These are phyloP conservation scores for Centropristis striata DNA, from an alignment of 2,113 vertebrate species.

Conservation along the genomic window DNA sequence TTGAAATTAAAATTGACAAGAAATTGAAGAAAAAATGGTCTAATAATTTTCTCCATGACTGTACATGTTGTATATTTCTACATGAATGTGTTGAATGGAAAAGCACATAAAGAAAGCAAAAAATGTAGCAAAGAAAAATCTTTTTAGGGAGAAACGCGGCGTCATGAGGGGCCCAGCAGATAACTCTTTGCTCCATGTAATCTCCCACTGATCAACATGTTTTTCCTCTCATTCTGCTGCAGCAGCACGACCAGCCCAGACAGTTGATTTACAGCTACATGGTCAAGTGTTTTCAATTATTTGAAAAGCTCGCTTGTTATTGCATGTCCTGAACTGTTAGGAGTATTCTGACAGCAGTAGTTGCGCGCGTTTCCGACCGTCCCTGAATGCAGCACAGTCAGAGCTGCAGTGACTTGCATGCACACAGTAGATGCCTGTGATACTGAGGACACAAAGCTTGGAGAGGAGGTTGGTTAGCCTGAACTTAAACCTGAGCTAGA, in stretches of 20 bases:
- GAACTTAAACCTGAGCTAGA: neutral
- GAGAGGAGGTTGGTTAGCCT: neutral
- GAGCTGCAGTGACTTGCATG: neutral
- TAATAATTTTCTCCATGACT: too few relatives aligned
- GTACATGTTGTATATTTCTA: too few relatives aligned
- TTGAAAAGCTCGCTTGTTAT: neutral
- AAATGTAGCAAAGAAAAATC: too few relatives aligned
- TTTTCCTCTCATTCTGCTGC: neutral
- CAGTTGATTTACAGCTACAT: neutral
- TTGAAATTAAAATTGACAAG: too few relatives aligned
- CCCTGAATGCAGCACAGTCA: conserved; percentile 39
- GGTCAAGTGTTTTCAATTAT: neutral
- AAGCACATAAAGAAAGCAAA: too few relatives aligned
- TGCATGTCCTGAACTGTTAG: neutral
- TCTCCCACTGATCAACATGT: too few relatives aligned
- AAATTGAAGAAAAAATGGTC: too few relatives aligned
- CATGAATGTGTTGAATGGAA: too few relatives aligned
- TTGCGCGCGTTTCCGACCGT: neutral
- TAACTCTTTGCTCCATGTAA: too few relatives aligned
- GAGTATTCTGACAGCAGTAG: neutral
- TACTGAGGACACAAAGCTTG: neutral
- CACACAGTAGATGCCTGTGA: neutral
- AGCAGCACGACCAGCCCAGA: neutral
- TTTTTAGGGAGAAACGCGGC: too few relatives aligned
- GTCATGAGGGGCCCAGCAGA: too few relatives aligned